Conservation (phyloP, 2,113 vertebrate species). For the Mystacornis crossleyi region DNA sequence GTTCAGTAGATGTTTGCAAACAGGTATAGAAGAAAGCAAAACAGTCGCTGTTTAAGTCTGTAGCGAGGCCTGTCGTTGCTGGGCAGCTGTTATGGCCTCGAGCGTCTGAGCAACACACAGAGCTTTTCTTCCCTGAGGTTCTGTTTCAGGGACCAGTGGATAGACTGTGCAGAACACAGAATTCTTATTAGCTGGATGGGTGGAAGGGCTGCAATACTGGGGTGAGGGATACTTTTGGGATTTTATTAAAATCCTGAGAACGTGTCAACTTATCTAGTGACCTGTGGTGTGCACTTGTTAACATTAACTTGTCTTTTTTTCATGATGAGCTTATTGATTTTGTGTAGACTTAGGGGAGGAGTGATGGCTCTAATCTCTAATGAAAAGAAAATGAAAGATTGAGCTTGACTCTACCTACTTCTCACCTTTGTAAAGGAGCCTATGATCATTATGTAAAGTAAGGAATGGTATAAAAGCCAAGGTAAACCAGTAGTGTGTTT, state of each 20-base stretch:
- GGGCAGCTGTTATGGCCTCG: background rate
- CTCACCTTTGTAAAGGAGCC: background rate
- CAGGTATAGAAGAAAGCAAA: background rate
- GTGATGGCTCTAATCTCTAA: background rate
- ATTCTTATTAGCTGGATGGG: background rate
- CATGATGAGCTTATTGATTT: background rate
- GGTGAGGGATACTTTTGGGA: background rate
- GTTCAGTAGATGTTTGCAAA: background rate
- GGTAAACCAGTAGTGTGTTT: background rate
- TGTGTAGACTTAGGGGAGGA: background rate
- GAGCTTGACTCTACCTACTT: background rate
- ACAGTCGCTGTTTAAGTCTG: rapidly evolving
- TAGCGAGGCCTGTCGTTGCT: background rate
- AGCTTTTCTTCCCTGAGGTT: background rate
- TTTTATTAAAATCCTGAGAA: background rate
- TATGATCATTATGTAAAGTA: background rate
- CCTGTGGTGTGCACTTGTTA: background rate
- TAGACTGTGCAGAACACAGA: background rate
- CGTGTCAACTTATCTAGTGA: rapidly evolving
- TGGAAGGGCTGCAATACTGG: background rate
- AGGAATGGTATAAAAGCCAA: background rate
- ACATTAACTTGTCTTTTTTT: background rate
- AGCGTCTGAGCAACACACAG: background rate
- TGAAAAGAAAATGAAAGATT: background rate
- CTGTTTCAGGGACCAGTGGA: background rate